Percentiles rank a stretch among this genome's conserved stretches.
phyloP scores from a whole-genome alignment of 2,113 vertebrate species.

The Miniopterus natalensis region DNA sequence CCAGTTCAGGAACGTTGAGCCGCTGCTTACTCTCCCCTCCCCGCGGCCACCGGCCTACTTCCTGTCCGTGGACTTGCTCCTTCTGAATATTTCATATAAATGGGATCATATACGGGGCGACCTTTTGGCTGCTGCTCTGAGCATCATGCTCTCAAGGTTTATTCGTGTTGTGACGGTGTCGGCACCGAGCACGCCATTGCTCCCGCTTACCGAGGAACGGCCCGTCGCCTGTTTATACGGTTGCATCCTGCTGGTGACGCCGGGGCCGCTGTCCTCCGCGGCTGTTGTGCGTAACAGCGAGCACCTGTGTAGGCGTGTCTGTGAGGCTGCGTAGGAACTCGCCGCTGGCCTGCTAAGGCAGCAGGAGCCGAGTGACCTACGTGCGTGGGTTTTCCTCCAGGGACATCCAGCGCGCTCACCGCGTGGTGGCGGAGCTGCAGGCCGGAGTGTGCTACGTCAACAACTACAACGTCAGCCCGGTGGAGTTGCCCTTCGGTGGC shows the following conservation, averaged over 20 bases:
- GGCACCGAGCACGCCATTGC: too few species aligned
- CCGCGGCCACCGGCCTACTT: not conserved
- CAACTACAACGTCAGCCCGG: constrained; percentile 94
- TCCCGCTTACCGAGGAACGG: not conserved
- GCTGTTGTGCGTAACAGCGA: not conserved
- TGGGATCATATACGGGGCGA: not conserved
- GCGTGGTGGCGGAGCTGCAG: constrained; percentile 93
- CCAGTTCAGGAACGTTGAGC: not conserved
- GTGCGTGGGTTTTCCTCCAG: constrained; percentile 81
- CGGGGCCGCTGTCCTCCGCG: too few species aligned
- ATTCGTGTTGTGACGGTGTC: not conserved
- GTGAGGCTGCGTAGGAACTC: not conserved
- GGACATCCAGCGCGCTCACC: constrained; percentile 96
- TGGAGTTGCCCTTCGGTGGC: constrained; percentile 97
- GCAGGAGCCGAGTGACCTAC: too few species aligned
- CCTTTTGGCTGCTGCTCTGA: not conserved
- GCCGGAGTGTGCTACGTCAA: constrained; percentile 97
- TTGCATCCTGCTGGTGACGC: too few species aligned
- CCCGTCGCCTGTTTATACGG: too few species aligned
- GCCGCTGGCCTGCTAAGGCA: too few species aligned
- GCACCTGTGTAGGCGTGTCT: not conserved
- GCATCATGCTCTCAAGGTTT: not conserved
- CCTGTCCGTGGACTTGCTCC: not conserved
- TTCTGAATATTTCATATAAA: not conserved
- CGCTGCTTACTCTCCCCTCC: fast-evolving